Evolutionary conservation across 2,888 invertebrate species (phyloP), one percentile per base, ranked within the genome.

Genomic region (Ypsolopha sequella): DNA sequence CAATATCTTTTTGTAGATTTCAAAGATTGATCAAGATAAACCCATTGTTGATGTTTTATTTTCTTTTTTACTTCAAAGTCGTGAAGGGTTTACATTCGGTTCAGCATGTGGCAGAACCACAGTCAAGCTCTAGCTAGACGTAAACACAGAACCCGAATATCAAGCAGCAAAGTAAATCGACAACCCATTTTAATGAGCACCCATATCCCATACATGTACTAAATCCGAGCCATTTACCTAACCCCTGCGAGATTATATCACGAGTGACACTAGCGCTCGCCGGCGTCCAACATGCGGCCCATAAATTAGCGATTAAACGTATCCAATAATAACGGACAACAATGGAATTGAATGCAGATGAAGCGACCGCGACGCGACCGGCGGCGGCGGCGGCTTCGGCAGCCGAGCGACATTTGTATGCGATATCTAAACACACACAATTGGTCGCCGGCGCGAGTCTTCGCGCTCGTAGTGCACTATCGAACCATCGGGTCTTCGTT

Each of bases 271-370:
- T 64, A 63, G 66, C 63, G 68, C 67, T 60, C 68, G 70, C 13
- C 67, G 61, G 68, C 65, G 73, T 68, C 73, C 74, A 76, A 80
- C 81, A 82, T 61, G 68, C 65, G 73, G 69, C 73, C 74, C 76
- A 80, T 82, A 82, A 82, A 84, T 85, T 85, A 85, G 77, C 80
- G 79, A 84, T 80, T 82, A 82, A 51, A 73, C 75, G 74, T 66
- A 72, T 71, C 69, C 76, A 79, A 79, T 79, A 84, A 80, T 84
- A 81, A 79, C 73, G 76, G 79, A 46, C 72, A 84, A 86, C 85
- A 86, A 86, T 81, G 81, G 85, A 77, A 84, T 82, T 84, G 85
- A 81, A 86, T 86, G 82, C 82, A 85, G 82, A 85, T 85, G 85
- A 84, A 80, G 64, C 61, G 60, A 59, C 62, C 60, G 62, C 60